Evolutionary conservation across 2,113 vertebrate genomes (phyloP).

Genomic region (Trogon surrucura): DNA sequence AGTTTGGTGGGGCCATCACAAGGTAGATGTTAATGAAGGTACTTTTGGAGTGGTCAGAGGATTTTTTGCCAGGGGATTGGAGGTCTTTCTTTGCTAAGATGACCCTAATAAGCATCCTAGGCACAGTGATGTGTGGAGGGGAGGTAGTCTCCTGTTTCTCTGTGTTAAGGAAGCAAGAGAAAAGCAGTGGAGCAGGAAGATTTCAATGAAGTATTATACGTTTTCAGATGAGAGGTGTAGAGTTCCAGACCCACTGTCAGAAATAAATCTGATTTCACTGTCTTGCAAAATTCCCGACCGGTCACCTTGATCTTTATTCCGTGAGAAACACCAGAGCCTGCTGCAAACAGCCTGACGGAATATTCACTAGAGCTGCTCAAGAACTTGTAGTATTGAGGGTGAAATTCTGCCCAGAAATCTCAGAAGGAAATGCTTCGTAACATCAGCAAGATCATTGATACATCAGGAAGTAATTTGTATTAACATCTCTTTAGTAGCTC

Average conservation of each 20-base stretch:
- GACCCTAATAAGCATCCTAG: neutral
- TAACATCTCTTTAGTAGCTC: neutral
- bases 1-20: rapidly evolving
- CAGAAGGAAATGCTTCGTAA: neutral
- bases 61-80: neutral
- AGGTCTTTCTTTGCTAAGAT: neutral
- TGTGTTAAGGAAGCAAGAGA: neutral
- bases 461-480: neutral
- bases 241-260: neutral
- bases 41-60: neutral
- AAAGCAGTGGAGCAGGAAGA: neutral
- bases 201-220: neutral
- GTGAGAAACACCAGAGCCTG: slow-evolving; percentile 1
- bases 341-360: neutral
- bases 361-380: neutral
- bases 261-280: slow-evolving; percentile 10
- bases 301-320: slow-evolving; percentile 42
- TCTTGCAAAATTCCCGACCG: neutral
- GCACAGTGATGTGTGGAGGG: neutral
- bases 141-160: neutral
- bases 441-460: neutral
- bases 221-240: neutral
- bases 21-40: neutral
- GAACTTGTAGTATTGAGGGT: neutral
- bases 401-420: neutral